phyloP scores from a whole-genome alignment of 2,888 invertebrate species.

The Yponomeuta malinellus region DNA sequence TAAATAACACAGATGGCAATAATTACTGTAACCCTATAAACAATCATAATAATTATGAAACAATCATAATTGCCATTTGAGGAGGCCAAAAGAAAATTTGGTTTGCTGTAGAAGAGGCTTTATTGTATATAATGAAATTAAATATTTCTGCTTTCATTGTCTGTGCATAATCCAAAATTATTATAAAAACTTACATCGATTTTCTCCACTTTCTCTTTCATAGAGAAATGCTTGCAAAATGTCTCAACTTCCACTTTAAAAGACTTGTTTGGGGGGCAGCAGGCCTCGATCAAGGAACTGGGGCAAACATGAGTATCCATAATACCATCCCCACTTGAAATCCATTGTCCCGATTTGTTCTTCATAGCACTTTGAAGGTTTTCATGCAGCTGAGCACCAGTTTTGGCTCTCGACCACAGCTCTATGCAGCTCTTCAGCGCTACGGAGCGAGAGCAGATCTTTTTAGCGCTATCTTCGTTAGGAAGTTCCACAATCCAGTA shows the following conservation, averaged over 20 bases:
- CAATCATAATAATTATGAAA: too few relatives aligned
- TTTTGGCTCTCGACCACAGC: conserved; percentile 83
- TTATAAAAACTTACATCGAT: conserved; percentile 80
- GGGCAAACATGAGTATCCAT: conserved; percentile 59
- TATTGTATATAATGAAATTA: too few relatives aligned
- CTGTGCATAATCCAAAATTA: background rate
- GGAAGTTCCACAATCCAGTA: conserved; percentile 89
- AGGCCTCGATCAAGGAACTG: conserved; percentile 64
- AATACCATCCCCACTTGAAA: conserved; percentile 20
- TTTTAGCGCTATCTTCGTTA: conserved; percentile 80
- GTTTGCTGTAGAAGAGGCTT: background rate
- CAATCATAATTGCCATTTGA: background rate
- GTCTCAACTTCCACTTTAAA: conserved; percentile 93
- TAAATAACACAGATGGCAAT: too few relatives aligned
- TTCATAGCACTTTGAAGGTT: conserved; percentile 72
- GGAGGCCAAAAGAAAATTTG: background rate
- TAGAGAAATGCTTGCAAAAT: conserved; percentile 89
- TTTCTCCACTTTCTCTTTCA: conserved; percentile 87
- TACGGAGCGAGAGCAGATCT: conserved; percentile 88
- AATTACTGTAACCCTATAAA: too few relatives aligned
- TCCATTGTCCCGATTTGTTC: conserved; percentile 44
- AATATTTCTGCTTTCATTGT: background rate
- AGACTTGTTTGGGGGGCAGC: conserved; percentile 73
- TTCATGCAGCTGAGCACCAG: conserved; percentile 76
- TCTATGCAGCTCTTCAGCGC: conserved; percentile 86